Evolutionary conservation across 2,888 invertebrate genomes (phyloP).

Genomic region (Agrotis clavis): DNA sequence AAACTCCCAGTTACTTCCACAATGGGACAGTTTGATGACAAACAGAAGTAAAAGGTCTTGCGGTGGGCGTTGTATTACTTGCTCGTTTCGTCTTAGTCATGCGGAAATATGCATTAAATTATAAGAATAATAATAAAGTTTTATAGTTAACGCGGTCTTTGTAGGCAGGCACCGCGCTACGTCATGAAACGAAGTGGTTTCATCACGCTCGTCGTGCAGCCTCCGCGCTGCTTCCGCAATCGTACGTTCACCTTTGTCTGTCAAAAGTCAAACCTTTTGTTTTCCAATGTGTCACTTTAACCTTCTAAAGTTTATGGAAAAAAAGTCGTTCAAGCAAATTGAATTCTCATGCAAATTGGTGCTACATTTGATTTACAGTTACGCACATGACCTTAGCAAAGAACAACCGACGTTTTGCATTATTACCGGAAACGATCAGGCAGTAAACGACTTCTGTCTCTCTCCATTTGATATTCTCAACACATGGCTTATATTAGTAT

Average conservation of each 20-base stretch:
- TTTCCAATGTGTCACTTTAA: constrained; percentile 35
- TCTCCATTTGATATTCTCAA: constrained; percentile 51
- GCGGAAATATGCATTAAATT: constrained; percentile 68
- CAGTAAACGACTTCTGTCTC: constrained; percentile 56
- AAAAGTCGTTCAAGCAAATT: constrained; percentile 18
- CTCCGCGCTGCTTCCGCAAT: constrained; percentile 84
- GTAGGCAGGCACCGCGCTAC: constrained; percentile 57
- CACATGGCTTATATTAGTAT: constrained; percentile 42
- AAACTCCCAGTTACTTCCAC: constrained; percentile 62
- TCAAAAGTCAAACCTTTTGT: constrained; percentile 65
- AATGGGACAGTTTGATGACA: constrained; percentile 55
- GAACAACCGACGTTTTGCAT: constrained; percentile 47
- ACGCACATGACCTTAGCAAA: constrained; percentile 47
- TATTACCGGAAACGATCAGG: constrained; percentile 57
- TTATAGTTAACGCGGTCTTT: constrained; percentile 48
- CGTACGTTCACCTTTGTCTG: constrained; percentile 84
- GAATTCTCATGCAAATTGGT: constrained; percentile 21
- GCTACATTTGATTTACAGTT: constrained; percentile 46
- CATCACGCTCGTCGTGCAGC: constrained; percentile 78
- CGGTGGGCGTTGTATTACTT: constrained; percentile 57
- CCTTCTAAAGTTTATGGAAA: constrained; percentile 13
- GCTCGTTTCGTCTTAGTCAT: constrained; percentile 50
- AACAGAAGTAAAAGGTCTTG: constrained; percentile 57
- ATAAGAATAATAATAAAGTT: constrained; percentile 53
- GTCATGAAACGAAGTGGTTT: constrained; percentile 80